Conservation (phyloP, 2,113 vertebrate genomes). For the Anguilla rostrata region DNA sequence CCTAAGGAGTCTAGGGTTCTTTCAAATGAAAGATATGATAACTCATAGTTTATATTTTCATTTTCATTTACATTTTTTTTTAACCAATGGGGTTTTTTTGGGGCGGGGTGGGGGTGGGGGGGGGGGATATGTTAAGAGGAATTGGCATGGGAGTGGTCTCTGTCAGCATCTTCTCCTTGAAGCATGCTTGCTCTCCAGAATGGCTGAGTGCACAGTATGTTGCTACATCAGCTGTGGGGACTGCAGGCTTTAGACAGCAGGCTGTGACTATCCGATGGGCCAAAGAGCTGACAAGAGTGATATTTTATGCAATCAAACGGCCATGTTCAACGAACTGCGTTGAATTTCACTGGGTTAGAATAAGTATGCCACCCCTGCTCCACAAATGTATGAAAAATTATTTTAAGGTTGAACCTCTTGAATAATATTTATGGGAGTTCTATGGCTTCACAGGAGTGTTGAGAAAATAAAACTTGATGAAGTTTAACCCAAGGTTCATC, state of each 20-base stretch:
- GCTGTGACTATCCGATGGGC: not conserved
- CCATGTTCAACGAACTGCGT: not conserved
- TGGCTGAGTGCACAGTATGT: not conserved
- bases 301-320: not conserved
- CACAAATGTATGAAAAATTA: not conserved
- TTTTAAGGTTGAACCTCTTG: not conserved
- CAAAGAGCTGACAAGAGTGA: not conserved
- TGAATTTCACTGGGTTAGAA: not conserved
- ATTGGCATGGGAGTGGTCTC: not conserved
- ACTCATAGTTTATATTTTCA: not conserved
- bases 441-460: not conserved
- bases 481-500: not conserved
- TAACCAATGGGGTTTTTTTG: not conserved
- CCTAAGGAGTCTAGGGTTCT: not conserved
- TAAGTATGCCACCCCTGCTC: not conserved
- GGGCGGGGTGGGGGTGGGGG: no score
- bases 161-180: not conserved
- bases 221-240: not conserved
- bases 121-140: not conserved
- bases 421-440: not conserved
- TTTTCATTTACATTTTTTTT: not conserved
- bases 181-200: not conserved
- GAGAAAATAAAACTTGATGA: not conserved
- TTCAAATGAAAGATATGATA: not conserved
- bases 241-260: not conserved